A percentile compares a stretch with the other conserved stretches of the same genome.
Evolutionary conservation across 2,797 vertebrate species (phyloP).

Genomic region (Sebastes miniatus): DNA sequence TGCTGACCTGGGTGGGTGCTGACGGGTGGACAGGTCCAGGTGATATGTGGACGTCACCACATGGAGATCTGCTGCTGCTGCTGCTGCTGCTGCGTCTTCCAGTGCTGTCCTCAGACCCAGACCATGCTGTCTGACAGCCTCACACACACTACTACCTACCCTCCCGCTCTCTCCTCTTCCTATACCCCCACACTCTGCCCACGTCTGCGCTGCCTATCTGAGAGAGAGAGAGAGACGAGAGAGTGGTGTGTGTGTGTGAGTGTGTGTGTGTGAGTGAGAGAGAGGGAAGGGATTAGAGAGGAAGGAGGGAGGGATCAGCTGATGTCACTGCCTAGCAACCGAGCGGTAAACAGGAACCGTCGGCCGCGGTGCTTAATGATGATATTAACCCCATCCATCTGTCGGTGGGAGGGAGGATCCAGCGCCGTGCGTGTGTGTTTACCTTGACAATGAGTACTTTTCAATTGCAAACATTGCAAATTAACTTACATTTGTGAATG

Average conservation of each 20-base stretch:
- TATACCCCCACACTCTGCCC: constrained; percentile 74
- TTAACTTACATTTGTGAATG: not conserved
- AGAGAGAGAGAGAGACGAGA: constrained; percentile 45
- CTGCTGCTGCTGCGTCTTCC: constrained; percentile 47
- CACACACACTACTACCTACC: constrained; percentile 68
- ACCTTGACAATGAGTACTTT: not conserved
- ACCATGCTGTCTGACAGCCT: constrained; percentile 79
- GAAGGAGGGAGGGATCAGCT: constrained; percentile 81
- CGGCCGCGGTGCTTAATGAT: constrained; percentile 78
- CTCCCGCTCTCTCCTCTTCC: constrained; percentile 64
- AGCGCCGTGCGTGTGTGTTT: not conserved
- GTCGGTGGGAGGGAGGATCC: constrained; percentile 57
- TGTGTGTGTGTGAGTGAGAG: constrained; percentile 35
- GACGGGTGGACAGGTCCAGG: constrained; percentile 49
- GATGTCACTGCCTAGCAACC: constrained; percentile 97
- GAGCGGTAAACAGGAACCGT: constrained; percentile 85
- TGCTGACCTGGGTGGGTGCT: constrained; percentile 30
- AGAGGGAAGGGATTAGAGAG: constrained; percentile 74
- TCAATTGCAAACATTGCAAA: not conserved
- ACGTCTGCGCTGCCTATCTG: constrained; percentile 73
- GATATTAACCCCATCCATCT: constrained; percentile 84
- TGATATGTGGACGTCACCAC: constrained; percentile 47
- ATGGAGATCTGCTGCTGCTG: constrained; percentile 8
- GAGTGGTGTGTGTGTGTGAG: constrained; percentile 38
- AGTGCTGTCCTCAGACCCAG: constrained; percentile 67